Base-by-base conservation (phyloP, 2,888 invertebrate species). In the Phytoseiulus persimilis region DNA sequence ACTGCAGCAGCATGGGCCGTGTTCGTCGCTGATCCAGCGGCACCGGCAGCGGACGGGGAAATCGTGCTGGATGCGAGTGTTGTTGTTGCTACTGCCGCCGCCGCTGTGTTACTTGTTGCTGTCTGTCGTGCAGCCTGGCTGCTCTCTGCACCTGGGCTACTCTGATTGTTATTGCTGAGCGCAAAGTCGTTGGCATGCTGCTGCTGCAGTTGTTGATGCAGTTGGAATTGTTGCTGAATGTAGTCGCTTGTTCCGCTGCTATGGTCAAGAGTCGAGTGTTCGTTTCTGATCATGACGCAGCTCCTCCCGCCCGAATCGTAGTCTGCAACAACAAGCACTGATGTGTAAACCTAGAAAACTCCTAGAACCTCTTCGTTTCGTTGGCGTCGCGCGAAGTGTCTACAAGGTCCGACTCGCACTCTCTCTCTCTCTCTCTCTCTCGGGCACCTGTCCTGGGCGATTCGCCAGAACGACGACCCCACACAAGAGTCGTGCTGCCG, bases 1-100 rank as follows among this genome's bases (percentile, higher is more conserved):
- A 65, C 23, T 65, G 33, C 89, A 39, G 90, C 90, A n/a, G 65
- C 83, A 89, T 33, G 46, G 32, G 90, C 83, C 32, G 90, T 90
- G 32, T 32, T 31, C 87, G 83, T 39, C 18, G n/a, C 87, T 11
- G 90, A 65, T 3, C 90, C 90, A 3, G 90, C 90, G 39, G 90
- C 90, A 3, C 89, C 90, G 39, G 90, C 32, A n/a, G 31, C 5
- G n/a, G 31, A 32, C 46, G 45, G 6, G n/a, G 31, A n/a, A 33
- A 89, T 31, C n/a, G 83, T 89, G 45, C 89, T 83, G n/a, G 39
- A 39, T 83, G 83, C 83, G 23, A 83, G 83, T 28, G 90, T 33
- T 31, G 84, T 39, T 31, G 83, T 83, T 23, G 83, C 31, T n/a
- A n/a, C 83, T 31, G 89, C 90, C 83, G n/a, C 90, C 23, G 90